These are phyloP conservation scores for Porites australiensis DNA, from an alignment of 64 coral and sea anemone species.

Conservation along the genomic window DNA sequence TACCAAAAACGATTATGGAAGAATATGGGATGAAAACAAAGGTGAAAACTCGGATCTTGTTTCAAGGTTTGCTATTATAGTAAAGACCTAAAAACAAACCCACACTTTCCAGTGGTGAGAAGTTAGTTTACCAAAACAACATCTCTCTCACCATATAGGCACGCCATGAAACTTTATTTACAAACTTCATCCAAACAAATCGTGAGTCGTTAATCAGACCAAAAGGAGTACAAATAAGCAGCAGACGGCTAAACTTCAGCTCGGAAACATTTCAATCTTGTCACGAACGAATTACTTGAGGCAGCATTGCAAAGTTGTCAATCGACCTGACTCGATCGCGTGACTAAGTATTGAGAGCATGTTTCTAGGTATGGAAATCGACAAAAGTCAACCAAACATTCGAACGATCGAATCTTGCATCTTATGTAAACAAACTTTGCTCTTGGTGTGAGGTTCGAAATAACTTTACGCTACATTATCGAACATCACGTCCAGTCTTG, in stretches of 20 bases:
- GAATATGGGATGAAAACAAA: not conserved
- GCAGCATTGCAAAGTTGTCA: not conserved
- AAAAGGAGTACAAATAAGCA: not conserved
- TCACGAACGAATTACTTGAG: not conserved
- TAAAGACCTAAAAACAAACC: not conserved
- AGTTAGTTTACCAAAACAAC: slow-evolving; percentile 36
- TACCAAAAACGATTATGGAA: not conserved
- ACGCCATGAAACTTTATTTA: slow-evolving; percentile 6
- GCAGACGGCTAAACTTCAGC: not conserved
- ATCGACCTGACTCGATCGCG: slow-evolving; percentile 17
- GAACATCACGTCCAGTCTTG: not conserved
- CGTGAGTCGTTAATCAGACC: slow-evolving; percentile 8
- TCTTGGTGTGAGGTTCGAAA: slow-evolving; percentile 21
- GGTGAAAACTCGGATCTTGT: not conserved
- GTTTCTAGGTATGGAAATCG: not conserved
- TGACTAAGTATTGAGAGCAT: not conserved
- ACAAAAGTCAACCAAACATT: slow-evolving; percentile 25
- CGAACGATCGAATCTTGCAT: slow-evolving; percentile 31
- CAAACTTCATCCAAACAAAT: slow-evolving; percentile 42
- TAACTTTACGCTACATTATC: not conserved
- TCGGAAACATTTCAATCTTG: not conserved
- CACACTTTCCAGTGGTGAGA: not conserved
- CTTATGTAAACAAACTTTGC: slow-evolving; percentile 37
- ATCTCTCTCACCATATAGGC: not conserved
- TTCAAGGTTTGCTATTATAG: slow-evolving; percentile 9